Evolutionary conservation across 2,888 invertebrate species (phyloP), one percentile per base, ranked within the genome.

Genomic region (Hermaeophaga mercurialis): DNA sequence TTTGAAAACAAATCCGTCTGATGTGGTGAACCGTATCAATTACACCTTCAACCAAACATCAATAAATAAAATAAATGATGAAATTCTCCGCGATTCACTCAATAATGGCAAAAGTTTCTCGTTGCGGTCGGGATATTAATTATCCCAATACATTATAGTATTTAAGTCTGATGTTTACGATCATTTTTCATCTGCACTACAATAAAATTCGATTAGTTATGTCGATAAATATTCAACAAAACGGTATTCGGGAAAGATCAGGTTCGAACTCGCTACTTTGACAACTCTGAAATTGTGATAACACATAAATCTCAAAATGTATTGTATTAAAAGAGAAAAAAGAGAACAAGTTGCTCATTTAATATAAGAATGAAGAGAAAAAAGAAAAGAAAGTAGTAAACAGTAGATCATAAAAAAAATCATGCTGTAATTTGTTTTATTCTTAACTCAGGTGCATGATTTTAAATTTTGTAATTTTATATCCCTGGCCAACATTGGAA

Each of bases 131-230:
- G 43, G 45, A 49, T 56, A 58, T 54, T 58, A 58, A 58, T 58
- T 58, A 58, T 54, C 54, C 50, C 54, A 50, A 54, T 54, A 43
- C 41, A 50, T 50, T 52, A 50, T 45, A 54, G 45, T 54, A 58
- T 58, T 58, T 50, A 54, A 49, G 58, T 54, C 34, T 45, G 58
- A 54, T 58, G 54, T 54, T 54, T 50, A 47, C 41, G 31, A 59
- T 44, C 61, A 61, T 61, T 59, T 54, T 59, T 61, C 61, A 61
- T 59, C 52, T 44, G 17, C 34, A 38, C 52, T 38, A 61, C 61
- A 61, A 61, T 61, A 61, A 61, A 61, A 61, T 52, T 59, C 58
- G 58, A 61, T 61, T 59, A 59, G 58, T 47, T 38, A 56, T 22
- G 55, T 57, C 52, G 47, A 52, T 54, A 57, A 57, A 57, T 55